Evolutionary conservation across 23 tunicate genomes (phyloP), one percentile per base, ranked within the genome.

Genomic region (Trididemnum miniatum): DNA sequence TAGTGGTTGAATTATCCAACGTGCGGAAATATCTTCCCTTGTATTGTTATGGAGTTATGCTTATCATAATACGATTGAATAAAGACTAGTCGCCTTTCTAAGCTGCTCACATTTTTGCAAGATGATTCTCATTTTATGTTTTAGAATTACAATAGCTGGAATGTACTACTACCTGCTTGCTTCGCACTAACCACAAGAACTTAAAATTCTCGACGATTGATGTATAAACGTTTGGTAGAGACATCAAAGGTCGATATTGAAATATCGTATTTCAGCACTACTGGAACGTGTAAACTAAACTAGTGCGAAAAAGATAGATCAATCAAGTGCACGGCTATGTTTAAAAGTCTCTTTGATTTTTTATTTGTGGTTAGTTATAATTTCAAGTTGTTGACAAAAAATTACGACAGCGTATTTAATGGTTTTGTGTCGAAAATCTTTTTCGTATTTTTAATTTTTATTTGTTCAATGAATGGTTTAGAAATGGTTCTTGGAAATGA

Each of bases 1-100:
- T n/a, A 38, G 7, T 30, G 67, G 15, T 7, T 7, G 9, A 15
- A 62, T 12, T 62, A 26, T 12, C n/a, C 5, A 26, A 3, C 4
- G 7, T 31, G 38, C 89, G 89, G 82, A 85, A 85, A 85, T 77
- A 50, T 77, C 82, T 34, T 4, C 77, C 65, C 72, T 85, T 85
- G n/a, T 65, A 85, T 73, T 73, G 79, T 38, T 59, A 39, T 22
- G 29, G 79, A 73, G 59, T 73, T 40, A 67, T 67, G 75, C 38
- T 67, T 67, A 67, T 67, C 75, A 31, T 7, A 67, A 67, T 67
- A 67, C 32, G n/a, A n/a, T 22, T 62, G 67, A 62, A 62, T 12
- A 62, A 26, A 62, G 4, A n/a, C n/a, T n/a, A n/a, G n/a, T n/a
- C n/a, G n/a, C n/a, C n/a, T n/a, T n/a, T n/a, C n/a, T n/a, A n/a